A percentile compares a stretch with the other conserved stretches of the same genome.
These are phyloP conservation scores for Syndactyla subalaris DNA, from an alignment of 2,797 vertebrate species.

Conservation along the genomic window DNA sequence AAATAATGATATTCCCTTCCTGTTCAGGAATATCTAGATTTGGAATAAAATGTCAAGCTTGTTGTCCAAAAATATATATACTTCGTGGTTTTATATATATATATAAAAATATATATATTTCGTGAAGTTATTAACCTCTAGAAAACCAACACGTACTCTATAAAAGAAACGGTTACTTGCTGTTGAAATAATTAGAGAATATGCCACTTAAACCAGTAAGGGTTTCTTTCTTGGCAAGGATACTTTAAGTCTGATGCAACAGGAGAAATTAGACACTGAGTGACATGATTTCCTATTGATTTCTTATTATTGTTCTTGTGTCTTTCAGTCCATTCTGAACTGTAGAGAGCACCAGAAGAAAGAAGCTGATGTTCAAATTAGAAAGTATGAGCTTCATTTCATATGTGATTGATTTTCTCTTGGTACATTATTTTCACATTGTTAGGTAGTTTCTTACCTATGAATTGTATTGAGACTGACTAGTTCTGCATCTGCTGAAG, in stretches of 20 bases:
- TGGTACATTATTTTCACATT: constrained; percentile 9
- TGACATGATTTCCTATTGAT: not conserved
- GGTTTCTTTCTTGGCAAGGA: not conserved
- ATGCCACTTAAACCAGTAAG: not conserved
- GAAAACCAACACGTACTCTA: not conserved
- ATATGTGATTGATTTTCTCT: not conserved
- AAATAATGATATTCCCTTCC: not conserved
- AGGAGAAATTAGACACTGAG: not conserved
- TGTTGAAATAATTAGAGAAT: not conserved
- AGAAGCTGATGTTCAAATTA: not conserved
- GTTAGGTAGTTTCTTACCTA: not conserved
- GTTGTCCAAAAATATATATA: not conserved
- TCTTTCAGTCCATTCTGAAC: not conserved
- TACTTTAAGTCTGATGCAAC: not conserved
- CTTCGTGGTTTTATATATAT: not conserved
- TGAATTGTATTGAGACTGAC: not conserved
- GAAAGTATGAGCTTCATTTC: not conserved
- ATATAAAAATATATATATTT: too few relatives aligned
- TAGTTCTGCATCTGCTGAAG: constrained; percentile 14
- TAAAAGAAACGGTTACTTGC: not conserved
- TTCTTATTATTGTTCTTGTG: not conserved
- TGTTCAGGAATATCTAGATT: not conserved
- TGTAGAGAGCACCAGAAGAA: not conserved
- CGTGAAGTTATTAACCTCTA: not conserved
- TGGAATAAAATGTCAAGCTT: not conserved